phyloP scores from a whole-genome alignment of 1,140 invertebrate species.

The Paraescarpia echinospica region DNA sequence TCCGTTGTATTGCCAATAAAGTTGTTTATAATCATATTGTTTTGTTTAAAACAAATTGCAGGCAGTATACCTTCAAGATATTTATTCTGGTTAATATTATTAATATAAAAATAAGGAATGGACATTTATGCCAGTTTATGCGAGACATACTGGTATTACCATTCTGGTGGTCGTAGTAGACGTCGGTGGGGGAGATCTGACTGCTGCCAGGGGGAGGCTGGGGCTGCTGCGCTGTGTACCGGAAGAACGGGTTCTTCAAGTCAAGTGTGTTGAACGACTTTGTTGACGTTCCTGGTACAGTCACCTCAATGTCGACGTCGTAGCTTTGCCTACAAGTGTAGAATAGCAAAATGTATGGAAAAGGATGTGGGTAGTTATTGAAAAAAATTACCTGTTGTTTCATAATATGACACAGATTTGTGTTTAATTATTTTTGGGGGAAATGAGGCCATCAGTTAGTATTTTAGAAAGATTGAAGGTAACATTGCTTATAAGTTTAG shows the following conservation, averaged over 20 bases:
- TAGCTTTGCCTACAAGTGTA: conserved; percentile 80
- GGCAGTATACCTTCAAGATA: too few species aligned
- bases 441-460: too few species aligned
- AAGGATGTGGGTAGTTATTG: not conserved
- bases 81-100: too few species aligned
- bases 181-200: conserved; percentile 28
- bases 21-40: too few species aligned
- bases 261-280: conserved; percentile 81
- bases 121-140: too few species aligned
- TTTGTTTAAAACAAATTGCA: too few species aligned
- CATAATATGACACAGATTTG: too few species aligned
- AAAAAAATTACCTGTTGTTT: not conserved
- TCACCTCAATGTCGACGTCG: conserved; percentile 95
- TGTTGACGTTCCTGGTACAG: conserved; percentile 82
- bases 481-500: too few species aligned
- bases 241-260: conserved; percentile 98
- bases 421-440: too few species aligned
- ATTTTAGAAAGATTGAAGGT: too few species aligned
- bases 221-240: conserved; percentile 49
- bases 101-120: too few species aligned
- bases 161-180: conserved; percentile 27
- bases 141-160: not conserved
- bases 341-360: conserved; percentile 38
- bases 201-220: conserved; percentile 30
- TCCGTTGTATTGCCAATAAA: too few species aligned